Conservation (phyloP, 2,888 invertebrate genomes). For the Hydrotaea diabolus region DNA sequence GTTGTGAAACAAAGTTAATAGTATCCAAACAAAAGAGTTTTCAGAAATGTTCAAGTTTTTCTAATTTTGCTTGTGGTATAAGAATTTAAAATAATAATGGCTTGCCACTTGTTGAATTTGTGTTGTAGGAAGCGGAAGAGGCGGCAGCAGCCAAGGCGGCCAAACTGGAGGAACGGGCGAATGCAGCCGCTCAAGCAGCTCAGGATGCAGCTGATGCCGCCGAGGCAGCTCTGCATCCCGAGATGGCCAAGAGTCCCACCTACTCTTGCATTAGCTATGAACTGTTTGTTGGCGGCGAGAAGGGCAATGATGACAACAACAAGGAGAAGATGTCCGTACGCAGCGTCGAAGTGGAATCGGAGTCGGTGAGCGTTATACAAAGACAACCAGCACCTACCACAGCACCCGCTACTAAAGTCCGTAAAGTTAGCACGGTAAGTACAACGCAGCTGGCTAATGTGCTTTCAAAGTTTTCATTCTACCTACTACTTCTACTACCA, state of each 20-base stretch:
- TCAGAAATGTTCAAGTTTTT: background rate
- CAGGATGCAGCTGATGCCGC: slow-evolving; percentile 80
- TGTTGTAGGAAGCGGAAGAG: slow-evolving; percentile 90
- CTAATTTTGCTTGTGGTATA: too few species aligned
- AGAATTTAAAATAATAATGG: slow-evolving; percentile 1
- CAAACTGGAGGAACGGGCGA: slow-evolving; percentile 82
- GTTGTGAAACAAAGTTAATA: slow-evolving; percentile 34
- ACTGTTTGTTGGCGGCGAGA: slow-evolving; percentile 93
- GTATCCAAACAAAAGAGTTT: too few species aligned
- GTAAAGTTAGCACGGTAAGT: slow-evolving; percentile 97
- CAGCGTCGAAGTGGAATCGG: slow-evolving; percentile 93
- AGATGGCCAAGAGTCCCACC: slow-evolving; percentile 93
- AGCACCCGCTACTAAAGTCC: slow-evolving; percentile 84
- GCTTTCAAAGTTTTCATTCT: slow-evolving; percentile 71
- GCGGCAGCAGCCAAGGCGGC: slow-evolving; percentile 85
- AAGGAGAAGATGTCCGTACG: slow-evolving; percentile 95
- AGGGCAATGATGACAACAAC: slow-evolving; percentile 93
- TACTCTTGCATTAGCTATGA: slow-evolving; percentile 96
- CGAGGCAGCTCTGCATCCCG: slow-evolving; percentile 82
- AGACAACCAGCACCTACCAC: slow-evolving; percentile 82
- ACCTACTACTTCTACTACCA: slow-evolving; percentile 47
- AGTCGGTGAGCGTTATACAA: slow-evolving; percentile 92
- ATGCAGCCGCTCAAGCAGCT: slow-evolving; percentile 85
- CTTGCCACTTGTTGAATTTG: slow-evolving; percentile 49
- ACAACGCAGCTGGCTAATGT: slow-evolving; percentile 79